Evolutionary conservation across 1,140 invertebrate genomes (phyloP), one percentile per base, ranked within the genome.

Genomic region (Hylaeus anthracinus): DNA sequence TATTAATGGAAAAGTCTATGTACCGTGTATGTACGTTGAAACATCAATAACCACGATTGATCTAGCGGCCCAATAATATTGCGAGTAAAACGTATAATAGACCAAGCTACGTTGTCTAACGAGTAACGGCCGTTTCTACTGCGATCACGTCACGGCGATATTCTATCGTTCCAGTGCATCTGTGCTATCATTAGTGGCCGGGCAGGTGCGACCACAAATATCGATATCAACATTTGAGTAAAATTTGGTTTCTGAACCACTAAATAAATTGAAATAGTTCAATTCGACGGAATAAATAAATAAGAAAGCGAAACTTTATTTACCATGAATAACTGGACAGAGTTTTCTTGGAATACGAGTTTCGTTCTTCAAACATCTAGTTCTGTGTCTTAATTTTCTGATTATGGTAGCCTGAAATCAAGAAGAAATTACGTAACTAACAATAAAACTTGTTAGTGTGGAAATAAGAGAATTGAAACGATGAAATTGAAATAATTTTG

Each of bases 11-110:
- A 5, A 51, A 70, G n/a, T 51, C 15, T 15, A 63, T 61, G 43
- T 14, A n/a, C 14, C 43, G 9, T 67, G 2, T 43, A 51, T 66
- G 41, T 37, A 64, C n/a, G 37, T 8, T 15, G 55, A 41, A 26
- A 60, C 63, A 43, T 66, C 63, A 41, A 66, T 73, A 45, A 37
- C 15, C 9, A 41, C 26, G 51, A 65, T 66, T 66, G 78, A 56
- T 73, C 71, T 15, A 43, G n/a, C 26, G 26, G 60, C 41, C 37
- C 43, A 51, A 60, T 66, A 79, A 64, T 70, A 77, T 79, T 73
- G 66, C 53, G n/a, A 55, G 71, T 65, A 5, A 39, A 26, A 56
- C 37, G 65, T 73, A 45, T 58, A 69, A 48, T 26, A 45, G 60
- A 48, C 61, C 43, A 15, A 10, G 14, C 5, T 12, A 4, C 61